phyloP scores from a whole-genome alignment of 2,113 vertebrate genomes.

The Melanotaenia duboulayi region DNA sequence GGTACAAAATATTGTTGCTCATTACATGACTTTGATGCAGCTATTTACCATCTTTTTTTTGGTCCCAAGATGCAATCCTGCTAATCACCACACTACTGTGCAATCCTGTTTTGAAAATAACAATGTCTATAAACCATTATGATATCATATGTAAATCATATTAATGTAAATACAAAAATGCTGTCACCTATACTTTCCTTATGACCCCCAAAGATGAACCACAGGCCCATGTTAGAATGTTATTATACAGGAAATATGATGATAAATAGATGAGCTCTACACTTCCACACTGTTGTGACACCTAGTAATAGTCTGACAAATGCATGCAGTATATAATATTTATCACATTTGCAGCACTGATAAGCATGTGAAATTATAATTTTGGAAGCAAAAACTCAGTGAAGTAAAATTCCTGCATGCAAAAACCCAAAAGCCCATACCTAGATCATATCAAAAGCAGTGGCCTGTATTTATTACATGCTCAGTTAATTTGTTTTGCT shows the following conservation, averaged over 20 bases:
- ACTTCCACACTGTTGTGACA: neutral
- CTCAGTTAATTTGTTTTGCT: constrained; percentile 64
- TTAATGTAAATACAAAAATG: too few relatives aligned
- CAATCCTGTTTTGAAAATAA: too few relatives aligned
- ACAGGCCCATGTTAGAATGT: neutral
- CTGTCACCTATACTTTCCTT: too few relatives aligned
- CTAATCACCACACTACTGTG: too few relatives aligned
- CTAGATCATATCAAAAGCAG: constrained; percentile 36
- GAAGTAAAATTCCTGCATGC: neutral
- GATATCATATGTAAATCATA: too few relatives aligned
- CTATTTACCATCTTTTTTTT: too few relatives aligned
- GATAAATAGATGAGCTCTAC: constrained; percentile 1
- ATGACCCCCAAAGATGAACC: neutral
- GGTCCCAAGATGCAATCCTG: too few relatives aligned
- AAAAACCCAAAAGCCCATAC: constrained; percentile 9
- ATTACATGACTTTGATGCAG: neutral
- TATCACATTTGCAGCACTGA: neutral
- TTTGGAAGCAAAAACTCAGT: neutral
- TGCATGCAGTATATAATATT: neutral
- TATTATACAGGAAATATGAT: constrained; percentile 6
- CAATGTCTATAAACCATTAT: too few relatives aligned
- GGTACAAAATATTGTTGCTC: neutral
- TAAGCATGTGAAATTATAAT: neutral
- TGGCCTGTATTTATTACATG: constrained; percentile 50
- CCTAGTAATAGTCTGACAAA: neutral